These are phyloP conservation scores for Ramphastos sulfuratus DNA, from an alignment of 2,113 vertebrate species.

Conservation along the genomic window DNA sequence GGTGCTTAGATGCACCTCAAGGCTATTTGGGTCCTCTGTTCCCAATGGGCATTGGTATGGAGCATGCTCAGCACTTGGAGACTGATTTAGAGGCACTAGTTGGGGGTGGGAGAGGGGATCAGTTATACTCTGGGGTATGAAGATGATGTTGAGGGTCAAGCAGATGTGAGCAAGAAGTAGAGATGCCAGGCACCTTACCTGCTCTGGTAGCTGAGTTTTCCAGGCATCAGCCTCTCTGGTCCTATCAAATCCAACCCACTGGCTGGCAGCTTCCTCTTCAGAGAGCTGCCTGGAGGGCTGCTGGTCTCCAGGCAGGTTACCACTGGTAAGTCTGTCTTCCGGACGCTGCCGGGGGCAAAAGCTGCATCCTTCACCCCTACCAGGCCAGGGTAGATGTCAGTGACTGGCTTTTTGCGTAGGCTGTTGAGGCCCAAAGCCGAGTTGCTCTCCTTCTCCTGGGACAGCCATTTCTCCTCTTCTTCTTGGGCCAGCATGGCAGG, in stretches of 20 bases:
- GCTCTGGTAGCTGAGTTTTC: conserved; percentile 70
- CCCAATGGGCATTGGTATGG: neutral
- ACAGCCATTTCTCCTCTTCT: conserved; percentile 72
- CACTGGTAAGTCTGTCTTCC: conserved; percentile 30
- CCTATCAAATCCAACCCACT: conserved; percentile 72
- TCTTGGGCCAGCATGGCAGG: conserved; percentile 29
- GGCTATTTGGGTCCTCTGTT: neutral
- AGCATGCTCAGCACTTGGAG: neutral
- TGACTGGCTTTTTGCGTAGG: conserved; percentile 13
- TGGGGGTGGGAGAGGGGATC: neutral
- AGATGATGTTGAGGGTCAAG: neutral
- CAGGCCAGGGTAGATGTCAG: conserved; percentile 16
- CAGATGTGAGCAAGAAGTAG: neutral
- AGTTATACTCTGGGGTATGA: neutral
- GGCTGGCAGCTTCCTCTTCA: conserved; percentile 80
- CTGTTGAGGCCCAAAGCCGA: conserved; percentile 15
- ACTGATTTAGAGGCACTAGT: neutral
- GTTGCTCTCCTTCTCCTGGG: conserved; percentile 54
- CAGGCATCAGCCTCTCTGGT: conserved; percentile 30
- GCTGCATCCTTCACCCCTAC: neutral
- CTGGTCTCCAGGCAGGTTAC: conserved; percentile 60
- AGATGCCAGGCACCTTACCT: conserved; percentile 39
- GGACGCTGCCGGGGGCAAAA: neutral
- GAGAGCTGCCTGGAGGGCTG: conserved; percentile 30
- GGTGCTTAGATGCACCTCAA: neutral